Base-by-base conservation (phyloP, 2,888 invertebrate species). In the Scaptomyza polygonia region DNA sequence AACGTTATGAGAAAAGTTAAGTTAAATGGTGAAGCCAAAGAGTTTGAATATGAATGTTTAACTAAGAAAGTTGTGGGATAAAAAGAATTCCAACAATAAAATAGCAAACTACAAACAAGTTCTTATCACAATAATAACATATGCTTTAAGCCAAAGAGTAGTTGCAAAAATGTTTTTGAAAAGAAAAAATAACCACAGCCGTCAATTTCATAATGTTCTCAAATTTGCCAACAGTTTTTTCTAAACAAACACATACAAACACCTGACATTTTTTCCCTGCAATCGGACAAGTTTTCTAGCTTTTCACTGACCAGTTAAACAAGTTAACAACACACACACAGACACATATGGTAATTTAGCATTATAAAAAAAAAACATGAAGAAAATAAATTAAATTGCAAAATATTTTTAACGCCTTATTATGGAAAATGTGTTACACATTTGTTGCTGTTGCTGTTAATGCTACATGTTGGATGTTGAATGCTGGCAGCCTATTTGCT, bases 321-420 rank as follows among this genome's bases (percentile, higher is more conserved):
- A 9, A 45, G 74, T 77, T 74, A 18, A n/a, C 12, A 30, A 8
- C 29, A n/a, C n/a, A n/a, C n/a, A n/a, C n/a, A n/a, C n/a, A n/a
- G n/a, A n/a, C n/a, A n/a, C 25, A 34, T 77, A 77, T 77, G 73
- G 47, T 77, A 73, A 74, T 74, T 67, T 59, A 14, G 39, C 32
- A 39, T 5, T 36, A 25, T 6, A n/a, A 4, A 25, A 34, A 47
- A 27, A 52, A 63, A 27, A 16, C 40, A 29, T 14, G 21, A 11
- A 2, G 7, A 32, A 48, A 80, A 78, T 82, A 82, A 85, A 81
- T 81, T 62, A 81, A 81, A 81, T 85, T 87, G 79, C 83, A 64
- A 85, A 87, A 86, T 82, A 87, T 83, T 79, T 83, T 86, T 87
- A 86, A 82, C 88, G 82, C 82, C 88, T 82, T 86, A 88, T 82